Evolutionary conservation across 1,140 invertebrate species (phyloP).

Genomic region (Acromyrmex heyeri): DNA sequence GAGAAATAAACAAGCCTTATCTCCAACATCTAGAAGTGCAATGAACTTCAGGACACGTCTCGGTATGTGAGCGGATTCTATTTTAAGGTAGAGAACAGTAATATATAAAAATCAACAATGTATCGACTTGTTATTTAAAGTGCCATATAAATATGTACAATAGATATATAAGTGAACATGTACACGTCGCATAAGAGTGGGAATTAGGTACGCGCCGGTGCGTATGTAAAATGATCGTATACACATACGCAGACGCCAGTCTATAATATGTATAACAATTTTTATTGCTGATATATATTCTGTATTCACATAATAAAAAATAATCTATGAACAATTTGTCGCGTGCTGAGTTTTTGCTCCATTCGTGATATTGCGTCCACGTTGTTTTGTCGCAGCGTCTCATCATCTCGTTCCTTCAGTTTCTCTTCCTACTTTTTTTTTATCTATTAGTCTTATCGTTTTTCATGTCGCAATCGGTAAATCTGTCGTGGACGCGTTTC

Average conservation of each 20-base stretch:
- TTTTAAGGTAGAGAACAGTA: conserved; percentile 66
- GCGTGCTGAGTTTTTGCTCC: conserved; percentile 62
- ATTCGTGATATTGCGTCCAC: conserved; percentile 48
- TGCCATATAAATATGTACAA: conserved; percentile 78
- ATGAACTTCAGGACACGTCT: conserved; percentile 4
- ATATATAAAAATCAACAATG: conserved; percentile 74
- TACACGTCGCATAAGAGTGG: conserved; percentile 65
- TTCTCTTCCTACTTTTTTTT: not conserved
- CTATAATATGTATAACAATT: conserved; percentile 81
- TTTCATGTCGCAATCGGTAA: conserved; percentile 21
- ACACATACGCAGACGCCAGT: conserved; percentile 65
- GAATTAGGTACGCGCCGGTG: conserved; percentile 60
- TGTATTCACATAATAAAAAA: conserved; percentile 84
- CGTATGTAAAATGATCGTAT: conserved; percentile 59
- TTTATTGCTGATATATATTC: conserved; percentile 82
- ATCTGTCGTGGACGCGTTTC: not conserved
- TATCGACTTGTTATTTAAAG: conserved; percentile 75
- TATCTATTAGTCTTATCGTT: conserved; percentile 1
- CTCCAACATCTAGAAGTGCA: not conserved
- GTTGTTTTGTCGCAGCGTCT: conserved; percentile 37
- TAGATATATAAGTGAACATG: conserved; percentile 67
- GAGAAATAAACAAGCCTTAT: not conserved
- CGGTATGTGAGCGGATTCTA: conserved; percentile 8
- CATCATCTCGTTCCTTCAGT: not conserved
- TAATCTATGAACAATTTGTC: conserved; percentile 82